phyloP scores from a whole-genome alignment of 2,888 invertebrate genomes.

The Melieria picta region DNA sequence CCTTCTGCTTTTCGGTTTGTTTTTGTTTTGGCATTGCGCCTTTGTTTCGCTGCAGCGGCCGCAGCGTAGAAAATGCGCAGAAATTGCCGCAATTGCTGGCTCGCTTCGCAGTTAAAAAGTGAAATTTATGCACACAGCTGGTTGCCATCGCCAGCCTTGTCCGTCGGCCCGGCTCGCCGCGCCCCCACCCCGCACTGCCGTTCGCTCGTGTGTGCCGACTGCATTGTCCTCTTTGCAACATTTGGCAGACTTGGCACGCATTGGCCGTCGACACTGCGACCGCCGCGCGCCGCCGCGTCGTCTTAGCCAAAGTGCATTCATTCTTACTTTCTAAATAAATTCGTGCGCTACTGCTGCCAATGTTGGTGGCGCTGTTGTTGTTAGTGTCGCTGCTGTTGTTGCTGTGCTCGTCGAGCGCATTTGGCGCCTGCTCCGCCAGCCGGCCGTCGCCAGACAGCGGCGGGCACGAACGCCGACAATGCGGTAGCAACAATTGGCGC shows the following conservation, averaged over 20 bases:
- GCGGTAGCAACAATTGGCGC: conserved; percentile 51
- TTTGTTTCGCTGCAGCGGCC: neutral
- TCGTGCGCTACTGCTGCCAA: neutral
- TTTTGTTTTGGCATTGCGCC: neutral
- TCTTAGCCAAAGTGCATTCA: conserved; percentile 21
- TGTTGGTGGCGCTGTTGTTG: neutral
- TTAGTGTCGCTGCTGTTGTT: conserved; percentile 4
- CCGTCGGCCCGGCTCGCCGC: conserved; percentile 7
- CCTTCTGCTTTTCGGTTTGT: neutral
- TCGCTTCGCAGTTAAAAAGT: conserved; percentile 44
- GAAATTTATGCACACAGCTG: conserved; percentile 55
- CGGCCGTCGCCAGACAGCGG: conserved; percentile 46
- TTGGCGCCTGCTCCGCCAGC: conserved; percentile 14
- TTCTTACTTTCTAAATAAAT: conserved; percentile 32
- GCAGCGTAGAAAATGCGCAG: neutral
- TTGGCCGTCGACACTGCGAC: neutral
- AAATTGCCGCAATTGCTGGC: too few relatives aligned
- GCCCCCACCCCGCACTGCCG: neutral
- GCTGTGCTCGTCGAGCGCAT: conserved; percentile 8
- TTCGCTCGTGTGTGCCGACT: too few relatives aligned
- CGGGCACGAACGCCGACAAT: conserved; percentile 35
- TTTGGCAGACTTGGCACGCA: neutral
- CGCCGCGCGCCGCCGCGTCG: neutral
- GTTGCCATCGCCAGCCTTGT: conserved; percentile 43
- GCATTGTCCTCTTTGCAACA: too few relatives aligned